Evolutionary conservation across 2,113 vertebrate genomes (phyloP).

Genomic region (Myxocyprinus asiaticus): DNA sequence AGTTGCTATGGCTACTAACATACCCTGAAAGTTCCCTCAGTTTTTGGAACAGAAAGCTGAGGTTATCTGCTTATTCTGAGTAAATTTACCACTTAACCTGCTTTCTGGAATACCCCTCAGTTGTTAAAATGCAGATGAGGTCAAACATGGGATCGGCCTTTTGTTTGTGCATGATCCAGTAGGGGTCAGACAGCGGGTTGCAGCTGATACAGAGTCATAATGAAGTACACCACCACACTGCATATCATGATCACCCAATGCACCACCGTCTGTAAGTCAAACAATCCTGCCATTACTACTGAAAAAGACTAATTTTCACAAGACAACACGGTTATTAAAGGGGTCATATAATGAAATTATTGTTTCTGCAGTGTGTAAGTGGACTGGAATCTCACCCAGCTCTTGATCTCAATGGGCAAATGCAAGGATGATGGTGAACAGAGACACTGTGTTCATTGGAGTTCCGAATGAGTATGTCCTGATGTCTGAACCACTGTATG

Average conservation of each 20-base stretch:
- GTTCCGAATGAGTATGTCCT: conserved; percentile 88
- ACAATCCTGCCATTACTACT: neutral
- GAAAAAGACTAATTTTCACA: neutral
- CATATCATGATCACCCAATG: conserved; percentile 79
- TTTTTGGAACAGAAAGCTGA: too few relatives aligned
- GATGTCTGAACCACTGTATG: conserved; percentile 81
- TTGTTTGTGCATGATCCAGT: conserved; percentile 86
- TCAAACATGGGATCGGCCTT: conserved; percentile 86
- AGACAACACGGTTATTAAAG: too few relatives aligned
- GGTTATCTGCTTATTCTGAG: too few relatives aligned
- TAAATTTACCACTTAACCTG: too few relatives aligned
- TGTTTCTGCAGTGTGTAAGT: too few relatives aligned
- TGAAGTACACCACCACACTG: conserved; percentile 83
- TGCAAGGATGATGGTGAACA: conserved; percentile 89
- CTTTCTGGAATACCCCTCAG: too few relatives aligned
- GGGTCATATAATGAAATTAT: too few relatives aligned
- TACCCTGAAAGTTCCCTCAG: too few relatives aligned
- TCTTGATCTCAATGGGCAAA: conserved; percentile 91
- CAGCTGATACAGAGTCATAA: conserved; percentile 82
- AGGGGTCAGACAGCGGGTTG: conserved; percentile 84
- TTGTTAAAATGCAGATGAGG: conserved; percentile 83
- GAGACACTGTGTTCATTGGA: conserved; percentile 84
- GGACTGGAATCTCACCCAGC: conserved; percentile 81
- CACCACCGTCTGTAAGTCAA: conserved; percentile 76
- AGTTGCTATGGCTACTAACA: too few relatives aligned